Base-by-base conservation (phyloP, 1,140 invertebrate genomes). In the Euborellia annulipes region DNA sequence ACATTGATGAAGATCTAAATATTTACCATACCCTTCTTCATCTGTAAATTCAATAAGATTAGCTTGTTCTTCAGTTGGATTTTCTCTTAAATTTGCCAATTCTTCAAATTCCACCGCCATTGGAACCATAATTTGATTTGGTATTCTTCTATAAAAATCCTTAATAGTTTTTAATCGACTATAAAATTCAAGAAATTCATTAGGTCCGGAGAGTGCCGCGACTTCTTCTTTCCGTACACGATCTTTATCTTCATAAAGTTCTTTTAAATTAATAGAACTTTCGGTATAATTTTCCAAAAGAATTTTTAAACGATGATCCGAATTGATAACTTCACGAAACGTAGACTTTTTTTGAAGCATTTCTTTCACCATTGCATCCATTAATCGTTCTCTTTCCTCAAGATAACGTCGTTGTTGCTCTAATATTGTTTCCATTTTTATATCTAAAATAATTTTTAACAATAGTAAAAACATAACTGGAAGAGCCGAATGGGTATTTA, bases 1-100 rank as follows among this genome's bases (percentile, higher is more conserved):
- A 58, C 90, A 90, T 63, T 93, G 85, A 63, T 98, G 92, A n/a
- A 99, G 71, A 71, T 99, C 96, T 20, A 99, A 70, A 67, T 94
- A 99, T 63, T 93, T 93, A 13, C 96, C 96, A 70, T 97, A 98
- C 11, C 95, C 94, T 69, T 99, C 96, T 67, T 99, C 96, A 65
- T 98, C 96, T 14, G 89, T 91, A 59, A 99, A 99, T 53, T 96
- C 89, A 3, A 95, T 87, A 51, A 95, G 72, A 76, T 72, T 62
- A 55, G 64, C 60, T 52, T 67, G 69, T 64, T 89, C 85, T 59
- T 92, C 87, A 3, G 78, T 74, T 19, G 82, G 82, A 65, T 85
- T 88, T 60, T 93, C 89, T 52, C 88, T 71, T 49, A 84, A 68
- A 65, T 93, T 92, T 4, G 85, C 78, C 43, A 97, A 62, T 61